Conservation (phyloP, 2,113 vertebrate species). For the Mormyrus iriodes region DNA sequence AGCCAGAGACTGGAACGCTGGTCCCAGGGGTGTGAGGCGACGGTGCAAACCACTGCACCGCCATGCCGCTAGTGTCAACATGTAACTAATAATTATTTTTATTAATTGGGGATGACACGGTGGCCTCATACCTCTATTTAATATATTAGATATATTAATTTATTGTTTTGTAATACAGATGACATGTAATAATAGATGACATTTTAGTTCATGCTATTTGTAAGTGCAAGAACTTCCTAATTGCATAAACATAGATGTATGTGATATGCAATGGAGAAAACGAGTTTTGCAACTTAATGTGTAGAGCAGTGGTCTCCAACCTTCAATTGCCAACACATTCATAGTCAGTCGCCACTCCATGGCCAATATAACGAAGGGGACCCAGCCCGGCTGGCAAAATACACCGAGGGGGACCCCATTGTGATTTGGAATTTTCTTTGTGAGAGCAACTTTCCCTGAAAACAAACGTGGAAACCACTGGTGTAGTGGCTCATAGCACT, state of each 20-base stretch:
- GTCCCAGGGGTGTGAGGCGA: no score
- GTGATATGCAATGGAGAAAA: background rate
- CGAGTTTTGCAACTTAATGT: background rate
- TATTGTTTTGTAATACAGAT: background rate
- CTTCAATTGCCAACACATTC: background rate
- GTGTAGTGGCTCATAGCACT: background rate
- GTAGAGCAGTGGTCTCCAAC: background rate
- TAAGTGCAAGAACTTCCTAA: background rate
- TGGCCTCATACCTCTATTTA: background rate
- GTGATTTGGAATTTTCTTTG: background rate
- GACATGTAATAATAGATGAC: background rate
- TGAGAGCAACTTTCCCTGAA: background rate
- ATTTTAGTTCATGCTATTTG: background rate
- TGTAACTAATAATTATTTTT: background rate
- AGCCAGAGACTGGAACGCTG: no score
- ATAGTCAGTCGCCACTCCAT: background rate
- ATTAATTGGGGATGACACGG: background rate
- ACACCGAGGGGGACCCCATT: background rate
- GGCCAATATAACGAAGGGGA: background rate
- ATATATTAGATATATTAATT: background rate
- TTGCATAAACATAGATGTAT: background rate
- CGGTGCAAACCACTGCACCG: no score
- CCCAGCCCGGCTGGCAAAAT: background rate
- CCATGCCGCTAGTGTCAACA: background rate
- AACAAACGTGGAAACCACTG: background rate